Evolutionary conservation across 2,888 invertebrate species (phyloP), one percentile per base, ranked within the genome.

Genomic region (Drosophila falleni): DNA sequence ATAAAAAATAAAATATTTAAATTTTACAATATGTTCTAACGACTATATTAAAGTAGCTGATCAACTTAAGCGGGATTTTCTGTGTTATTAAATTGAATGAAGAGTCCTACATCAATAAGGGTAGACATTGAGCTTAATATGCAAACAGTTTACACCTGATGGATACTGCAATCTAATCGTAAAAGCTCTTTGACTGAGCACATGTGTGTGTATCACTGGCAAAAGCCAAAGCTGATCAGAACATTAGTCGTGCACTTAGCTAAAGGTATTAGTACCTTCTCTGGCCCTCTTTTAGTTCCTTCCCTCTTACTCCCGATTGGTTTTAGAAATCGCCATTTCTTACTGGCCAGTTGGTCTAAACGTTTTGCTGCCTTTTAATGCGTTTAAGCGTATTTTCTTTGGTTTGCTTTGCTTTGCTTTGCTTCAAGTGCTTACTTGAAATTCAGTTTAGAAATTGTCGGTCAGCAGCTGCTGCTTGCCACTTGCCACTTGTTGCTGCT

Each of bases 321-420:
- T 8, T 42, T n/a, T 37, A 19, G 15, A 41, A 33, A 53, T 74
- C 49, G 55, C 31, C 11, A 50, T 64, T 42, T 35, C 33, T 46
- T 44, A 16, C 41, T 35, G 50, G 29, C 31, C 63, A 64, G 68
- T 53, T 75, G 88, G 77, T 71, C 73, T 69, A 80, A 68, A 66
- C 58, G 68, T 60, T 71, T 80, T 66, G 73, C 73, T 65, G 54
- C 42, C 65, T 69, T 81, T 74, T 73, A 82, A 85, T 84, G 77
- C 81, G 74, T 80, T 87, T 70, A 79, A 83, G 81, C 71, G 83
- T 72, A 77, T 80, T 83, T 86, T 69, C 78, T 69, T 67, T 77
- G 65, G 54, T 66, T 49, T 63, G 47, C 58, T 47, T 60, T 35
- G 50, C 58, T 47, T 60, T 35, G 50, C 58, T 49, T 58, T 35